phyloP scores from a whole-genome alignment of 2,888 invertebrate species.

The Mayetiola destructor region DNA sequence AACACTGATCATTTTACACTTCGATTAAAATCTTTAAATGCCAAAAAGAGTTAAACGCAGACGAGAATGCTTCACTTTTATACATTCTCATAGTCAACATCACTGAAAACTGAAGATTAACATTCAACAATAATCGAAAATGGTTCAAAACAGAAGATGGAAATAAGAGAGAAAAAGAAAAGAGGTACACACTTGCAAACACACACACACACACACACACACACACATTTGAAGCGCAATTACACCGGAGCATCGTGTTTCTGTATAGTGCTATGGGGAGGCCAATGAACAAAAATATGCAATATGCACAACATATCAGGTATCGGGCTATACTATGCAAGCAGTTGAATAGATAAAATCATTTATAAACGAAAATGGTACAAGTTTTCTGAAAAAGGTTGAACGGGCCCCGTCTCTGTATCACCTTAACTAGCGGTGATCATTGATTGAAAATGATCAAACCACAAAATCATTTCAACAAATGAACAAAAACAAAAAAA shows the following conservation, averaged over 20 bases:
- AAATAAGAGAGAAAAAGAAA: background rate
- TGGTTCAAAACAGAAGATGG: too few species aligned
- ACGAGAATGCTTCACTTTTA: background rate
- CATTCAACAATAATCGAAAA: background rate
- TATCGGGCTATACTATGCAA: background rate
- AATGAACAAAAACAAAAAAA: too few species aligned
- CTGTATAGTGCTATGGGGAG: too few species aligned
- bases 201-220: too few species aligned
- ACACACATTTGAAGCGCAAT: too few species aligned
- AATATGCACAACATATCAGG: background rate
- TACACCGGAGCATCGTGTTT: too few species aligned
- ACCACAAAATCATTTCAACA: too few species aligned
- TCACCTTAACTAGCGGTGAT: background rate
- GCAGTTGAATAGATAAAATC: slow-evolving; percentile 3
- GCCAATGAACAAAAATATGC: background rate
- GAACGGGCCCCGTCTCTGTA: too few species aligned
- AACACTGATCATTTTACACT: slow-evolving; percentile 13
- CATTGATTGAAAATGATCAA: background rate
- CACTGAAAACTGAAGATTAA: background rate
- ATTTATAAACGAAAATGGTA: slow-evolving; percentile 11
- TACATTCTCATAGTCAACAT: background rate
- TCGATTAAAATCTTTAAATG: slow-evolving; percentile 12
- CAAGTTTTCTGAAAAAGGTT: slow-evolving; percentile 11
- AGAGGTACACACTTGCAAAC: too few species aligned
- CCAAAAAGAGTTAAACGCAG: slow-evolving; percentile 1